Conservation (phyloP, 2,113 vertebrate genomes). For the Dromaius novaehollandiae region DNA sequence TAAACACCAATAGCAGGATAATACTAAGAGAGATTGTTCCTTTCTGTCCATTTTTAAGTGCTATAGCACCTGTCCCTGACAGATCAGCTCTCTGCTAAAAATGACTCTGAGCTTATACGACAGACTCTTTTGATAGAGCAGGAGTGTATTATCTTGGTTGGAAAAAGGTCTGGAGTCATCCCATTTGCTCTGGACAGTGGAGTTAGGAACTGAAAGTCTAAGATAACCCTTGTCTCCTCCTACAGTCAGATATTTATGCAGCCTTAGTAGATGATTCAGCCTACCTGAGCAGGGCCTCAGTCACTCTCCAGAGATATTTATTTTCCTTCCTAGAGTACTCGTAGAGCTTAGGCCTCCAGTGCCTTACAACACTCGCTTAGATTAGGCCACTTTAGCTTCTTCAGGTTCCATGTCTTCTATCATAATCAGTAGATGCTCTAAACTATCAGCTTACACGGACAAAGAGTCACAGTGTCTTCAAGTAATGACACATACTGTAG, state of each 20-base stretch:
- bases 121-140: neutral
- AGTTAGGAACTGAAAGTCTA: slow-evolving; percentile 5
- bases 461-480: neutral
- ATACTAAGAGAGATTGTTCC: neutral
- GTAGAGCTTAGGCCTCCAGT: neutral
- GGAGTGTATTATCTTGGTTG: neutral
- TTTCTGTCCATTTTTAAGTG: neutral
- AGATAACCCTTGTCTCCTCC: slow-evolving; percentile 11
- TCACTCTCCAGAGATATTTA: neutral
- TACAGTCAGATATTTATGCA: neutral
- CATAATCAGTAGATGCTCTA: neutral
- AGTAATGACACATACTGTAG: neutral
- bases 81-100: neutral
- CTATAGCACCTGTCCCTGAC: neutral
- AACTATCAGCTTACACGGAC: neutral
- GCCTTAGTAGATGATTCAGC: neutral
- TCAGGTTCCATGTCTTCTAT: neutral
- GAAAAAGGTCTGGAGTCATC: neutral
- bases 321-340: neutral
- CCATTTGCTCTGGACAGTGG: neutral
- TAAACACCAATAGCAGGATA: neutral
- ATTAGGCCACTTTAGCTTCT: neutral
- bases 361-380: neutral
- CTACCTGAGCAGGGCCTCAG: neutral
- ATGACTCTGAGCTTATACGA: neutral